Evolutionary conservation across 1,140 invertebrate species (phyloP), one percentile per base, ranked within the genome.

Genomic region (Pomacea maculata): DNA sequence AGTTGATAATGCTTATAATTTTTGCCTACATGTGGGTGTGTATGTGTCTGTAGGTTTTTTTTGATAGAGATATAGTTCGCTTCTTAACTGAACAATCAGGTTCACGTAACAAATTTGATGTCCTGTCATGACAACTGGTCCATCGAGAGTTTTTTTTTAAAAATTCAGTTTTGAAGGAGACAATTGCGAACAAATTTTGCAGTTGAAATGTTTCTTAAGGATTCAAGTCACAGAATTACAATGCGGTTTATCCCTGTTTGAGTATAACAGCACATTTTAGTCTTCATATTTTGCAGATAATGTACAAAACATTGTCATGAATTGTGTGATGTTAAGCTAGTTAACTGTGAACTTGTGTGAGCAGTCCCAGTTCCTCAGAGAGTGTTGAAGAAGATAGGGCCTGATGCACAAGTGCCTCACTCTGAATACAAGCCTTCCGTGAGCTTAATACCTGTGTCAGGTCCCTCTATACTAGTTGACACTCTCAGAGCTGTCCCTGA

Each of bases 101-200:
- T 8, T 61, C 15, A 17, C 34, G 6, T 45, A 45, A 45, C 57
- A 61, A 61, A 61, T 14, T 2, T 61, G 57, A 17, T 61, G 15
- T 61, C 57, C 4, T 61, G 15, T 11, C 57, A 61, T 61, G 4
- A 17, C 1, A 1, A 61, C 57, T 61, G 8, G 19, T 76, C 75
- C 17, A 76, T 34, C 75, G n/a, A 64, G 29, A 64, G 75, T 57
- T 76, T 57, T 76, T 76, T 76, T 34, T 14, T 29, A 25, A 25
- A 25, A 76, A 63, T 76, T 29, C 75, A 76, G 61, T 45, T 76
- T 55, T 76, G 75, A 76, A 17, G 75, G 17, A 61, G 67, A 70
- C 67, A 70, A 25, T 25, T 6, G 67, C 67, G 12, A 1, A n/a
- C 10, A n/a, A 70, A 34, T 17, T 70, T 70, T 70, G 21, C n/a